Conservation (phyloP, 2,888 invertebrate genomes). For the Sarcophaga carnaria region DNA sequence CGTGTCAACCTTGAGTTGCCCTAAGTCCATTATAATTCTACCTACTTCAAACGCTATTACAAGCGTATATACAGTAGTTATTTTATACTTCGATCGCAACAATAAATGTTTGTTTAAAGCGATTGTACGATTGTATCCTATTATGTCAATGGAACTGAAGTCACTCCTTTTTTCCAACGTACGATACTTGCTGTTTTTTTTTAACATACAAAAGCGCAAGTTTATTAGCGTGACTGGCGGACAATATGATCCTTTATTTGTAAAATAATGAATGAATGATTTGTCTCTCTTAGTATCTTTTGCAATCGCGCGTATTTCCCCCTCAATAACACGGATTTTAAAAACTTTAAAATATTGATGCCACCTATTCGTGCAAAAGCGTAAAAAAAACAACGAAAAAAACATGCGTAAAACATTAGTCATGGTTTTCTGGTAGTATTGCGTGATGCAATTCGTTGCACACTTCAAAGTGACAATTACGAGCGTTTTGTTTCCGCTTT, state of each 20-base stretch:
- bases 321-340: no score
- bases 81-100: no score
- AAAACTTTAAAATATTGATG: no score
- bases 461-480: slow-evolving; percentile 69
- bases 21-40: slow-evolving; percentile 18
- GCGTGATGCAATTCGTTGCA: slow-evolving; percentile 57
- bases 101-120: no score
- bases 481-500: slow-evolving; percentile 21
- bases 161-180: no score
- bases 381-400: no score
- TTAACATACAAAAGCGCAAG: slow-evolving; percentile 32
- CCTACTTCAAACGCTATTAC: neutral
- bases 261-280: neutral
- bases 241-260: slow-evolving; percentile 25
- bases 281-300: neutral
- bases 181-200: neutral
- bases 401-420: slow-evolving; percentile 55
- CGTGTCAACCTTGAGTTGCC: slow-evolving; percentile 58
- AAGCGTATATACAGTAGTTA: no score
- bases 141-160: no score
- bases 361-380: no score
- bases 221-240: slow-evolving; percentile 57
- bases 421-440: slow-evolving; percentile 62
- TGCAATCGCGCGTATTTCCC: no score
- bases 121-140: no score